phyloP scores from a whole-genome alignment of 2,888 invertebrate genomes.

The Apamea epomidion region DNA sequence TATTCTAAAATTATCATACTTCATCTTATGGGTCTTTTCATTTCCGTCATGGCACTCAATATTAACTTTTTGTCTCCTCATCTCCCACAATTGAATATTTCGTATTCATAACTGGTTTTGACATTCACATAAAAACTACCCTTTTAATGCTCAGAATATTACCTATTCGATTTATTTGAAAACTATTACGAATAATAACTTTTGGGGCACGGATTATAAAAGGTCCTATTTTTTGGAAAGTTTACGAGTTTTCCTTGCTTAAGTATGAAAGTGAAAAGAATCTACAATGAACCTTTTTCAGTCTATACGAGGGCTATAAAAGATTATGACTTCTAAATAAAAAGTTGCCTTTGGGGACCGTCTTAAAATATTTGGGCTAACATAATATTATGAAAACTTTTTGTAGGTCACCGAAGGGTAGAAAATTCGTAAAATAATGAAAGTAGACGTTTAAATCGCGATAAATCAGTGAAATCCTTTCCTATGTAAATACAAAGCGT shows the following conservation, averaged over 20 bases:
- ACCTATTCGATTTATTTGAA: slow-evolving; percentile 6
- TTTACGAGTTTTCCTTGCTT: slow-evolving; percentile 39
- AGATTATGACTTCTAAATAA: slow-evolving; percentile 38
- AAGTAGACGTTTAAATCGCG: background rate
- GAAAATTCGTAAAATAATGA: background rate
- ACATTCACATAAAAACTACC: background rate
- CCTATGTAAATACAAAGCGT: background rate
- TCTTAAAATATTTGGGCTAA: slow-evolving; percentile 15
- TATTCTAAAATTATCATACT: background rate
- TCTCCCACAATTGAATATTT: background rate
- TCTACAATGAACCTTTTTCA: slow-evolving; percentile 14
- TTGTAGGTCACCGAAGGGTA: background rate
- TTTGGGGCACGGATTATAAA: slow-evolving; percentile 19
- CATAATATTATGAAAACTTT: background rate
- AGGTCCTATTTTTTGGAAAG: slow-evolving; percentile 35
- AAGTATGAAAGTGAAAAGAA: slow-evolving; percentile 40
- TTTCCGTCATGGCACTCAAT: background rate
- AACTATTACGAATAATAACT: slow-evolving; percentile 32
- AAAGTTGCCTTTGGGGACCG: slow-evolving; percentile 9
- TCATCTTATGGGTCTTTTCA: background rate
- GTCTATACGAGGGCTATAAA: slow-evolving; percentile 41
- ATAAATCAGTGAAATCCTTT: background rate
- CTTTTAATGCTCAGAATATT: background rate
- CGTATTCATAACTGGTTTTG: background rate
- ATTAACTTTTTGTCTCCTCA: background rate